Evolutionary conservation across 2,113 vertebrate genomes (phyloP), one percentile per base, ranked within the genome.

Genomic region (Leuciscus idus): DNA sequence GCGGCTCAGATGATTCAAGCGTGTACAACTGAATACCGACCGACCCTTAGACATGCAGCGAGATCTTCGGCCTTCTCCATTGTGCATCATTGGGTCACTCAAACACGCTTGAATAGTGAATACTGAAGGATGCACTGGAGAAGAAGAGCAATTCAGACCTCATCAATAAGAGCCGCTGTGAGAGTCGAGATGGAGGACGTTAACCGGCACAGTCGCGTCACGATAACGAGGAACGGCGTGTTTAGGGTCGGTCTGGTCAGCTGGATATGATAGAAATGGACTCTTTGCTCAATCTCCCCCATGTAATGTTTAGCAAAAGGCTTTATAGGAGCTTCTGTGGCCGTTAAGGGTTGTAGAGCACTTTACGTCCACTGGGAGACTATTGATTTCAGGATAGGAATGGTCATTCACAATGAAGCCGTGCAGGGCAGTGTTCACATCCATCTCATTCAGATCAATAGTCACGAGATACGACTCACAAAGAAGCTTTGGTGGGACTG

Each of bases 361-460:
- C 33, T n/a, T 61, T 5, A 79, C 11, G 4, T 79, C 77, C 55
- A 19, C 76, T 13, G 76, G 52, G 12, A 11, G 13, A 61, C 6
- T 30, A 64, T 81, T 48, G 78, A 81, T 81, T 81, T 81, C n/a
- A 80, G 7, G 23, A 80, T 33, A 4, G 23, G 61, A 81, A 81
- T 30, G 39, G 57, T 46, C 59, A 30, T 36, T 81, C 30, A 48
- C 39, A 62, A 10, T 81, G 13, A 64, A 81, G 33, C 57, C 2
- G 78, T 33, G 3, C 33, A 19, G 30, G 10, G 30, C 19, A 61
- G 57, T 33, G 36, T 39, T 64, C 13, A 21, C 78, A 81, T 81
- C 39, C 13, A 28, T 81, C 46, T 81, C 7, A 46, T 28, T 19
- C 36, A 64, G 39, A 81, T 81, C 79, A 48, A 62, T 81, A 81